Base-by-base conservation (phyloP, 2,888 invertebrate genomes). In the Eretmocerus hayati region DNA sequence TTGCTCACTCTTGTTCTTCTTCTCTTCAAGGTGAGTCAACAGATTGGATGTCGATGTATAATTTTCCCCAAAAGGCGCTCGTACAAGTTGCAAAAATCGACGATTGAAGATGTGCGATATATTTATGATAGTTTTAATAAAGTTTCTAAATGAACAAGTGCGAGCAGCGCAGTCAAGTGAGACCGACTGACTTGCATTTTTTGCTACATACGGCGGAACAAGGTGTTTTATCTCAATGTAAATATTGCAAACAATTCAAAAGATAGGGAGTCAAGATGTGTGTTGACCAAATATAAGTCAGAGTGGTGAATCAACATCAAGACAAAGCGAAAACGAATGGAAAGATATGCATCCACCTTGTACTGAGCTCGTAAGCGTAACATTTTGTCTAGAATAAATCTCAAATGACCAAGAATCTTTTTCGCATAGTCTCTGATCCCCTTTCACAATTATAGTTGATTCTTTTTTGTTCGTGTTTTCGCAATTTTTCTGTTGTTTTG, bases 51-150 rank as follows among this genome's bases (percentile, higher is more conserved):
- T 15, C 21, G 31, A 47, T 26, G 42, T 32, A 42, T 47, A 39
- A 47, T 48, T 42, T 53, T 46, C 48, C 21, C 35, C n/a, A n/a
- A 37, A 41, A 44, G 46, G 35, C 33, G 42, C 38, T 43, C 54
- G 53, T 59, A 63, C 59, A 59, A 60, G 55, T 58, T 58, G 57
- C 57, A 55, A 57, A 55, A 45, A 51, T 51, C 50, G 43, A 47
- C 46, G 46, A 52, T 52, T 46, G 58, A 62, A 63, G 65, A 62
- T 68, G 67, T 69, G 67, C 62, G 64, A 69, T 69, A 69, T 66
- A 69, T 69, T 67, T 67, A 66, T 67, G 67, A 64, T 67, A 66
- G 68, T 69, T 71, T 69, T 69, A 70, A 68, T 68, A 69, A 69
- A 65, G 64, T 70, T 69, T 69, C 69, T 69, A 70, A 70, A 61